Base-by-base conservation (phyloP, 2,113 vertebrate species). In the Megaleporinus macrocephalus region DNA sequence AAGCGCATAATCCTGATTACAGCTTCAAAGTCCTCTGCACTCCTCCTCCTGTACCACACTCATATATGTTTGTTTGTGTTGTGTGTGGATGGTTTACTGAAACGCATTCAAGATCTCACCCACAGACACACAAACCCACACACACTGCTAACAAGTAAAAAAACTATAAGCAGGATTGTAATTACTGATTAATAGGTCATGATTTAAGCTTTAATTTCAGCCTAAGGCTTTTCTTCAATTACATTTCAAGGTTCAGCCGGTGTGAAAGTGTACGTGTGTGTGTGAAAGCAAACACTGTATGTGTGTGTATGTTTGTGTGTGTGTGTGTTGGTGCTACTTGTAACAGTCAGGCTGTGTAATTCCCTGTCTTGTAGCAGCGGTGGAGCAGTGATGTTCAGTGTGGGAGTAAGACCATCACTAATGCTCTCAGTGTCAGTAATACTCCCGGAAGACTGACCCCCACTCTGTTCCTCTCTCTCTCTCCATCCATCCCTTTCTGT, bases 1-100 rank as follows among this genome's bases (percentile, higher is more conserved):
- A 76, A 87, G 59, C 61, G 53, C 36, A 81, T 80, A 81, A 87
- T 87, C 70, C 78, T 70, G 62, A 85, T 87, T 87, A 83, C 66
- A 29, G 86, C 78, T 83, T 85, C 81, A 85, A 87, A 85, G 81
- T 73, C 51, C 68, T 10, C 69, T 80, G 69, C 71, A 82, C 77
- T 80, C 61, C 83, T 74, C 51, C 62, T 75, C 51, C 63, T 26
- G 70, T 16, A 86, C 79, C 61, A 30, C 72, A 55, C 71, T 27
- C 61, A 53, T 44, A 26, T 47, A 15, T 16, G 29, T 66, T 59
- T 55, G 24, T 61, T 61, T 61, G 55, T 61, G 57, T 61, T 71
- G 57, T 30, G 59, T 49, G 15, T n/a, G 44, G 24, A 81, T 73
- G 51, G 61, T 57, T 81, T 29, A 66, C 47, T 55, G 47, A 68